These are phyloP conservation scores for Furnarius figulus DNA, from an alignment of 2,113 vertebrate genomes.

Conservation along the genomic window DNA sequence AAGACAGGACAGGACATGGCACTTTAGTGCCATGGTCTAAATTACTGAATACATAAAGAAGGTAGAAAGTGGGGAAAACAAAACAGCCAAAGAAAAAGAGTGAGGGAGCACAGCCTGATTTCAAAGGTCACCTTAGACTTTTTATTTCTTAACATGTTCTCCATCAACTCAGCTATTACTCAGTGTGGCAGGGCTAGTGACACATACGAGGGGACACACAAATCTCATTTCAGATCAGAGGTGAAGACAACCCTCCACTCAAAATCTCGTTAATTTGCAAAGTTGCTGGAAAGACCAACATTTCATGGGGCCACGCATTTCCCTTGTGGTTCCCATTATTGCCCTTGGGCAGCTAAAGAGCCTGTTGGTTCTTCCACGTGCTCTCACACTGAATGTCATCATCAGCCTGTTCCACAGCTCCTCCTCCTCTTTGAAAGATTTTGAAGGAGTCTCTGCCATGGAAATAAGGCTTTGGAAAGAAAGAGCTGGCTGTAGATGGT, in stretches of 20 bases:
- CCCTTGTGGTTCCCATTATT: not conserved
- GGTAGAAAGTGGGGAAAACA: not conserved
- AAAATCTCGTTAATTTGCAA: not conserved
- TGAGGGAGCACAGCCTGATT: not conserved
- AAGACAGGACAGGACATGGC: rapidly evolving
- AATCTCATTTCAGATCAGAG: not conserved
- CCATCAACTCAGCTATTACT: not conserved
- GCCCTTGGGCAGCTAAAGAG: not conserved
- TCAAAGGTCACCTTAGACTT: not conserved
- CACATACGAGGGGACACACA: not conserved
- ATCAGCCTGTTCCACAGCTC: not conserved
- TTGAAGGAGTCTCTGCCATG: not conserved
- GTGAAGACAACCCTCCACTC: not conserved
- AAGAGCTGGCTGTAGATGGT: not conserved
- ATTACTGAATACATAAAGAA: not conserved
- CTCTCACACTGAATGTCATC: not conserved
- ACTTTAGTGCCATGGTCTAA: not conserved
- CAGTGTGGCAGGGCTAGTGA: not conserved
- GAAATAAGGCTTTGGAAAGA: not conserved
- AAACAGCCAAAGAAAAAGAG: not conserved
- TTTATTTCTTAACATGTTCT: not conserved
- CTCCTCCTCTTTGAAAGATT: not conserved
- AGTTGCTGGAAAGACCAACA: not conserved
- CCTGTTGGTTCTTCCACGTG: not conserved
- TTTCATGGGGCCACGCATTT: not conserved